Evolutionary conservation across 2,888 invertebrate genomes (phyloP).

Genomic region (Chorisops tibialis): DNA sequence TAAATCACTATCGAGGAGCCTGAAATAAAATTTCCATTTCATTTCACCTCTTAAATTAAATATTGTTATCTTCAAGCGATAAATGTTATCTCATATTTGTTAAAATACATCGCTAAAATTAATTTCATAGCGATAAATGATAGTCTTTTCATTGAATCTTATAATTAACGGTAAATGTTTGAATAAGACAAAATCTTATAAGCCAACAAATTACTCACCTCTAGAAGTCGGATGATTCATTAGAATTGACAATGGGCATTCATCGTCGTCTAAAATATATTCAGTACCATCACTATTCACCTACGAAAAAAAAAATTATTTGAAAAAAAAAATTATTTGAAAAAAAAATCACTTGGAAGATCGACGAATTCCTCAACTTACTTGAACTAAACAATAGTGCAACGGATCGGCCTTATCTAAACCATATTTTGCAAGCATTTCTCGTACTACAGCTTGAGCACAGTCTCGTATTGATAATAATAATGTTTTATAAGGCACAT

Average conservation of each 20-base stretch:
- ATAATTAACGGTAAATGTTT: too few relatives aligned
- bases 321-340: not conserved
- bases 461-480: slow-evolving; percentile 89
- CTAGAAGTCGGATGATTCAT: slow-evolving; percentile 84
- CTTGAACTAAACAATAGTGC: slow-evolving; percentile 94
- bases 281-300: slow-evolving; percentile 71
- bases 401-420: slow-evolving; percentile 84
- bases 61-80: too few relatives aligned
- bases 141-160: too few relatives aligned
- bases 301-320: slow-evolving; percentile 45
- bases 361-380: slow-evolving; percentile 44
- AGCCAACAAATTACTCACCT: slow-evolving; percentile 61
- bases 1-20: too few relatives aligned
- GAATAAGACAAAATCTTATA: too few relatives aligned
- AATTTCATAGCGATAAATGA: too few relatives aligned
- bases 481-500: slow-evolving; percentile 97
- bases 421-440: slow-evolving; percentile 97
- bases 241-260: slow-evolving; percentile 91
- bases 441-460: slow-evolving; percentile 87
- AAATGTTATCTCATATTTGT: too few relatives aligned
- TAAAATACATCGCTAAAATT: too few relatives aligned
- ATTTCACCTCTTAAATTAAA: too few relatives aligned
- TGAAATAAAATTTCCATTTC: too few relatives aligned
- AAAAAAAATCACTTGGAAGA: slow-evolving; percentile 4
- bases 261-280: slow-evolving; percentile 93